Percentiles rank a stretch among this genome's conserved stretches.
Evolutionary conservation across 1,140 invertebrate species (phyloP).

Genomic region (Holotrichia oblita): DNA sequence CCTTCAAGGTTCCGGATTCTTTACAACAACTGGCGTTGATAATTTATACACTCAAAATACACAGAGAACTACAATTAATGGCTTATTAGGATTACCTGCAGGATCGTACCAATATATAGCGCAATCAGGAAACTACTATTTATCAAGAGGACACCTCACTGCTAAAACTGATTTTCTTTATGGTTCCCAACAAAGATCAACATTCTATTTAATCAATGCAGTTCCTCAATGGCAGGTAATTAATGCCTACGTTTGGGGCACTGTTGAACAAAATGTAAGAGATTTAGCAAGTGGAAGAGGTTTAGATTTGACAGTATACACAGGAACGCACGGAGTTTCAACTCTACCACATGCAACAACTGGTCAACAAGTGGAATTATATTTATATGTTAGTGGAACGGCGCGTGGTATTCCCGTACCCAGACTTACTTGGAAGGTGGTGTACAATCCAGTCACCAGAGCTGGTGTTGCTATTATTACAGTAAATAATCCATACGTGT

Average conservation of each 20-base stretch:
- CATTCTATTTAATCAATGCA: constrained; percentile 65
- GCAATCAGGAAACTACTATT: constrained; percentile 52
- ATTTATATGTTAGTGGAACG: constrained; percentile 58
- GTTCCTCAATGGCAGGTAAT: constrained; percentile 69
- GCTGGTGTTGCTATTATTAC: constrained; percentile 68
- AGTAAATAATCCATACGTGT: constrained; percentile 72
- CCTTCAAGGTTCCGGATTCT: constrained; percentile 53
- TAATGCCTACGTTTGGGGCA: constrained; percentile 65
- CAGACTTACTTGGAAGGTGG: too few relatives aligned
- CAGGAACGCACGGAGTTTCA: too few relatives aligned
- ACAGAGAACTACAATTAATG: too few relatives aligned
- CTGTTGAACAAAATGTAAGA: constrained; percentile 62
- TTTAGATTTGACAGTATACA: too few relatives aligned
- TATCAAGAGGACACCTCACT: constrained; percentile 71
- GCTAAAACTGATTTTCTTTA: constrained; percentile 71
- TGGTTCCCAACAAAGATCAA: constrained; percentile 65
- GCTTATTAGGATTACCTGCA: too few relatives aligned
- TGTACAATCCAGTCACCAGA: constrained; percentile 61
- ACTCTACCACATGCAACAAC: too few relatives aligned
- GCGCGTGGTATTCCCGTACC: constrained; percentile 55
- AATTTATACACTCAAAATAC: too few relatives aligned
- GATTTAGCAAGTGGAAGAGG: constrained; percentile 62
- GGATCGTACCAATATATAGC: constrained; percentile 54
- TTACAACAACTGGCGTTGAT: too few relatives aligned
- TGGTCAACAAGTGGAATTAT: too few relatives aligned